Base-by-base conservation (phyloP, 2,113 vertebrate genomes). In the Cynocephalus volans region DNA sequence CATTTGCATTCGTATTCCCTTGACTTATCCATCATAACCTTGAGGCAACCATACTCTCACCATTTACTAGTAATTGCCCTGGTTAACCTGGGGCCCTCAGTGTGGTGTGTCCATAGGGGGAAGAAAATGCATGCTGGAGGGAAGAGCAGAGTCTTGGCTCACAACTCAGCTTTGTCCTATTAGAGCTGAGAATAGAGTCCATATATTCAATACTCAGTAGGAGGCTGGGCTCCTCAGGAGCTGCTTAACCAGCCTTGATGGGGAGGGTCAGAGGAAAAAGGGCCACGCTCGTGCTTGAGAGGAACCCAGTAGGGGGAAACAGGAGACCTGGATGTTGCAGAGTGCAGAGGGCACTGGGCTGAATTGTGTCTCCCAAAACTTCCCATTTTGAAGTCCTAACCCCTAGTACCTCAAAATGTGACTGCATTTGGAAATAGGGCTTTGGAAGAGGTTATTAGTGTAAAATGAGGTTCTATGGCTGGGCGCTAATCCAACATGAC, bases 1-100 rank as follows among this genome's bases (percentile, higher is more conserved):
- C 65, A 97, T 97, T 97, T 97, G 70, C 88, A 93, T 88, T 86
- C 84, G 85, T 87, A 76, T 48, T 92, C 65, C 90, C 88, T 41
- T 92, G 90, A 97, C 90, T 84, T 96, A n/a, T n/a, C n/a, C n/a
- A n/a, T n/a, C n/a, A n/a, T n/a, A n/a, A n/a, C n/a, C n/a, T n/a
- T n/a, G n/a, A n/a, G n/a, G n/a, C n/a, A n/a, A n/a, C n/a, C n/a
- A n/a, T n/a, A n/a, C n/a, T n/a, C n/a, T n/a, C n/a, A n/a, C n/a
- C n/a, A n/a, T n/a, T n/a, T n/a, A n/a, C n/a, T n/a, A n/a, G n/a
- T n/a, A n/a, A n/a, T n/a, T n/a, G n/a, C n/a, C n/a, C n/a, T n/a
- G n/a, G n/a, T n/a, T n/a, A n/a, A n/a, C n/a, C n/a, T n/a, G n/a
- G n/a, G n/a, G n/a, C n/a, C n/a, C n/a, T n/a, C n/a, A n/a, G n/a